phyloP scores from a whole-genome alignment of 1,140 invertebrate species.

The Caerostris extrusa region DNA sequence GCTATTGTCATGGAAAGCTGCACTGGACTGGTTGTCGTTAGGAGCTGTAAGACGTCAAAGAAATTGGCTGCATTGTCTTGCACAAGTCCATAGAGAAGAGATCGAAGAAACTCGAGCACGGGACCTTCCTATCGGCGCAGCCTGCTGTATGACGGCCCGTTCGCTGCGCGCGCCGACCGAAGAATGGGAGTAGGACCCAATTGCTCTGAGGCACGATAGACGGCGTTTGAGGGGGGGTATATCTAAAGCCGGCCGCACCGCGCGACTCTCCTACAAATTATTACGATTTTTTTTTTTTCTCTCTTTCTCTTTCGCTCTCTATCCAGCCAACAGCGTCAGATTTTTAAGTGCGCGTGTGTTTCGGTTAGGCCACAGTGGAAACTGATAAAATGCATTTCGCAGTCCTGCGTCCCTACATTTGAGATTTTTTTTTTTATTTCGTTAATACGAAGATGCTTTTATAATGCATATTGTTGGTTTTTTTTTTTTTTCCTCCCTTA shows the following conservation, averaged over 20 bases:
- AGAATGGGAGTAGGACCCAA: slow-evolving; percentile 39
- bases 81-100: not conserved
- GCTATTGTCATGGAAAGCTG: not conserved
- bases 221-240: slow-evolving; percentile 20
- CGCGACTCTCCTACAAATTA: slow-evolving; percentile 17
- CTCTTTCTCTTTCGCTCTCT: not conserved
- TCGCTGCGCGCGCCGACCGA: slow-evolving; percentile 68
- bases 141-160: slow-evolving; percentile 41
- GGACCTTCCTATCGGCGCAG: not conserved
- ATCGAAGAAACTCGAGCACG: slow-evolving; percentile 25
- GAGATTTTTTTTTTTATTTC: not conserved
- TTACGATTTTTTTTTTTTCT: not conserved
- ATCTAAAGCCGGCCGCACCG: slow-evolving; percentile 12
- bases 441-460: no score
- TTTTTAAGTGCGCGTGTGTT: not conserved
- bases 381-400: not conserved
- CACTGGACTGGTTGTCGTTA: not conserved
- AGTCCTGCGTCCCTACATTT: not conserved
- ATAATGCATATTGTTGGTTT: no score
- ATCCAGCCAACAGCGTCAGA: not conserved
- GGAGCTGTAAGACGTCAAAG: not conserved
- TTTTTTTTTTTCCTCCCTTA: no score
- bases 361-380: no score
- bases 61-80: not conserved
- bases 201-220: not conserved